Evolutionary conservation across 2,113 vertebrate species (phyloP), one percentile per base, ranked within the genome.

Genomic region (Chlorodrepanis virens): DNA sequence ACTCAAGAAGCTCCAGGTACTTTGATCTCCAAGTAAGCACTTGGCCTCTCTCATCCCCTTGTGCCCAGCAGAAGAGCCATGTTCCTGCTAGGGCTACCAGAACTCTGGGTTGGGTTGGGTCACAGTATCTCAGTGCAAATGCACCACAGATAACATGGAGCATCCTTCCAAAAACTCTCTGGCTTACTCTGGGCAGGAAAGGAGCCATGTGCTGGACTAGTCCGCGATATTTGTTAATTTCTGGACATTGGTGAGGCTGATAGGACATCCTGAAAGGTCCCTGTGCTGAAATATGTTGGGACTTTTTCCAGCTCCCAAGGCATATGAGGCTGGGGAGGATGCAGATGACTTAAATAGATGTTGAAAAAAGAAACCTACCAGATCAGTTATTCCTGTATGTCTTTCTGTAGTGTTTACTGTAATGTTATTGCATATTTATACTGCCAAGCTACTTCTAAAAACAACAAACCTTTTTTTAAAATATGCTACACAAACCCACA

Each of bases 381-480:
- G 61, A 87, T 67, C n/a, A 80, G 37, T 77, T 90, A 83, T 90
- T 92, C 47, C 53, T 83, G 31, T 59, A 40, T 24, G 16, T 49
- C 25, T 91, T 91, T 64, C 72, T 85, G 25, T 54, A 74, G 83
- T 75, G 29, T 83, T 84, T 93, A 85, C 86, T 93, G 59, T 80
- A 95, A 76, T 86, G 42, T 75, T 89, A 63, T 6, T 91, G 28
- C 6, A 18, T 87, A 35, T 42, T 96, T 84, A 70, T n/a, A 63
- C 78, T 94, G 63, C 63, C 78, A 83, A 80, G 53, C 87, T 93
- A 82, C 77, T 69, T 87, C 72, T 88, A 83, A 91, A 77, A 79
- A 53, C 63, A 85, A 59, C 39, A 45, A 59, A 33, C 12, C n/a
- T 35, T 67, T 83, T 42, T 69, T 11, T 4, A 42, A 70, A 93